Base-by-base conservation (phyloP, 2,888 invertebrate genomes). In the Polyommatus iphigenia region DNA sequence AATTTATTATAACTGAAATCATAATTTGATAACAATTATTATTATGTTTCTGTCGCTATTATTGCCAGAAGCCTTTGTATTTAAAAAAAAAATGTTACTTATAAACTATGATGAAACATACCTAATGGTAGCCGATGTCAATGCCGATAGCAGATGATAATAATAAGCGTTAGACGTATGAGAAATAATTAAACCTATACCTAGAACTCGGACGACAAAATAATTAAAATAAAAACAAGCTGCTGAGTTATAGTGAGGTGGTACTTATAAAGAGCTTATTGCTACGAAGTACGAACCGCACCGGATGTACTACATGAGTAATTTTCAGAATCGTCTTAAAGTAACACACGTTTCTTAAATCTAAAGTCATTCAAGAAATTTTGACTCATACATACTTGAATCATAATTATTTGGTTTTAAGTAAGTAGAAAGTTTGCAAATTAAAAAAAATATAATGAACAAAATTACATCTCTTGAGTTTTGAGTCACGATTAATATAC, bases 231-330 rank as follows among this genome's bases (percentile, higher is more conserved):
- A 1, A 67, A 67, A 29, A 29, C 15, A 18, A 67, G 67, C 67
- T n/a, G 2, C 20, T 36, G 32, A 32, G 36, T 6, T 54, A 59
- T 62, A 62, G 62, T 13, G 62, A 24, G 62, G 62, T 24, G 24
- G 20, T 13, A 62, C 62, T 62, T 54, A 54, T 4, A 54, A 54
- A 54, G 18, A 3, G 1, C 59, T 62, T 62, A 24, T 20, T 20
- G 24, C 59, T 59, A 8, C 24, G 8, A 20, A 20, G 6, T 62
- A 20, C 24, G 10, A 24, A 62, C 4, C 59, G 20, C 20, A n/a
- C 62, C 62, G 62, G 24, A 62, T 62, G 20, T 20, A 62, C 62
- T 20, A 62, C 62, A 62, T 62, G 24, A 62, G 62, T 62, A 62
- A 62, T 62, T 62, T 62, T 62, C 24, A 62, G 13, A 24, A 62